phyloP scores from a whole-genome alignment of 2,113 vertebrate species.

The Oncorhynchus nerka region DNA sequence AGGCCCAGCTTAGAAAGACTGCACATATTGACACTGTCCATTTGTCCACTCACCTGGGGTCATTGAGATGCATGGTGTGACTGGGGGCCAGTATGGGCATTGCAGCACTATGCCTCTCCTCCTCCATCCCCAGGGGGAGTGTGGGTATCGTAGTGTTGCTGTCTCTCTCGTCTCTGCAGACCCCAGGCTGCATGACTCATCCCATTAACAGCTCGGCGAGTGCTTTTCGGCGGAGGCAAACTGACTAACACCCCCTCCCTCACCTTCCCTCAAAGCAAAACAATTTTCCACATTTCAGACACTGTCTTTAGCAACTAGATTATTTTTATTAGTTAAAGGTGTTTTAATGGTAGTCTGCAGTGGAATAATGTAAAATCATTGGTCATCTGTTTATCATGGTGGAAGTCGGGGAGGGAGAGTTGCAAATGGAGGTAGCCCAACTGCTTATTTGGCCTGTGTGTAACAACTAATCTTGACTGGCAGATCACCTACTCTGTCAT shows the following conservation, averaged over 20 bases:
- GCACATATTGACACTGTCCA: too few relatives aligned
- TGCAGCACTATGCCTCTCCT: conserved; percentile 14
- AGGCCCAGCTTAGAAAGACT: too few relatives aligned
- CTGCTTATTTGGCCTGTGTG: too few relatives aligned
- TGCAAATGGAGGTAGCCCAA: not conserved
- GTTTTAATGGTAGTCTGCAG: not conserved
- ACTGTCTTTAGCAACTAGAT: conserved; percentile 5
- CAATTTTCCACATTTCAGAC: conserved; percentile 16
- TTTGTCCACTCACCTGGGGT: too few relatives aligned
- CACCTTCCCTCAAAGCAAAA: not conserved
- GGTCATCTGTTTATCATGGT: not conserved
- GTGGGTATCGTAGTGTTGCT: conserved; percentile 29
- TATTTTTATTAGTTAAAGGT: not conserved
- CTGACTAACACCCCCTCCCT: conserved; percentile 4
- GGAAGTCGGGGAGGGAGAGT: not conserved
- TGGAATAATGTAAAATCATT: too few relatives aligned
- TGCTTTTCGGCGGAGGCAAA: not conserved
- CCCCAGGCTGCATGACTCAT: conserved; percentile 32
- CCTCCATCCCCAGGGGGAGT: conserved; percentile 12
- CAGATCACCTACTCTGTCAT: not conserved
- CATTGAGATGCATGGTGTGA: too few relatives aligned
- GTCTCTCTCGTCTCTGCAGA: conserved; percentile 19
- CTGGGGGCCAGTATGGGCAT: conserved; percentile 18
- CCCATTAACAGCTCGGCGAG: conserved; percentile 34
- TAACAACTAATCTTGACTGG: not conserved